phyloP scores from a whole-genome alignment of 2,113 vertebrate species.

The Neodon shergylaensis region DNA sequence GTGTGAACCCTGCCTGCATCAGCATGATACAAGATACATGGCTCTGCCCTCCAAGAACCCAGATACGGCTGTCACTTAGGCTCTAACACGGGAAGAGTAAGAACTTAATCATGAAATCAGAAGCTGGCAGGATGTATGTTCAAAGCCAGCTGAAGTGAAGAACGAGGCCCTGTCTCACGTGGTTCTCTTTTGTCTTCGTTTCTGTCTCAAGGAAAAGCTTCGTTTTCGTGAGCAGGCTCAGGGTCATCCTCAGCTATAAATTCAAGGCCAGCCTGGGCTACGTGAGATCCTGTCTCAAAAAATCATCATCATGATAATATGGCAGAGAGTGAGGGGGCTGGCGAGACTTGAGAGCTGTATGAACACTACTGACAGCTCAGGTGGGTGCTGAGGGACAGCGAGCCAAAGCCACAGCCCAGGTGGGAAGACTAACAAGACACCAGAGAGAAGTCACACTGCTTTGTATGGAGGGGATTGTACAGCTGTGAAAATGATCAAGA shows the following conservation, averaged over 20 bases:
- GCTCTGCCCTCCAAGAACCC: not conserved
- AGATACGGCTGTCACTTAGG: too few relatives aligned
- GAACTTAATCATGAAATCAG: not conserved
- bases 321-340: too few relatives aligned
- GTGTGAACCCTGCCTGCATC: not conserved
- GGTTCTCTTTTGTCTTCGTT: not conserved
- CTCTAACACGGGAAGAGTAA: too few relatives aligned
- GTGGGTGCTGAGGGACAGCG: not conserved
- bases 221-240: not conserved
- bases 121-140: not conserved
- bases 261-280: not conserved
- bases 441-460: not conserved
- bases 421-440: not conserved
- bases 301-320: too few relatives aligned
- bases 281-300: not conserved
- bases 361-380: not conserved
- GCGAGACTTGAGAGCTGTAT: not conserved
- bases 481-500: not conserved
- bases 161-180: not conserved
- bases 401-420: not conserved
- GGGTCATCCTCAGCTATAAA: not conserved
- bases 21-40: not conserved
- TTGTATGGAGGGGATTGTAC: not conserved
- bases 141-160: not conserved
- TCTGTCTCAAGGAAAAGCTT: not conserved